Base-by-base conservation (phyloP, 1,140 invertebrate genomes). In the Brachionus manjavacas region DNA sequence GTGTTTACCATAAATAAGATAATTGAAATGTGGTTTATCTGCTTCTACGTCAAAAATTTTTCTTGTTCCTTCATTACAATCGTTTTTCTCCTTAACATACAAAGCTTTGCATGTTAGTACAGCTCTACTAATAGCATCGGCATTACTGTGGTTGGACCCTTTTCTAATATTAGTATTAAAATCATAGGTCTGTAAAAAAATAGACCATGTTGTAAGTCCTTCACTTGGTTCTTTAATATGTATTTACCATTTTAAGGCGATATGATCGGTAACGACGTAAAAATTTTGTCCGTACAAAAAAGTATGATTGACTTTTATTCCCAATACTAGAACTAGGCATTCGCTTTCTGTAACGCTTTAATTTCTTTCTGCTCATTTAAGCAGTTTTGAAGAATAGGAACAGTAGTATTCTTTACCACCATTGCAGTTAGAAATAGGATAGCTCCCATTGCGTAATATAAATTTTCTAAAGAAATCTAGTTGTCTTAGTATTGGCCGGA, bases 171-270 rank as follows among this genome's bases (percentile, higher is more conserved):
- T 12, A 23, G 84, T 85, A 20, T 85, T 72, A 20, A 84, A 84
- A 39, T 84, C 60, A 55, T 60, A 85, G 9, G 43, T 41, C 4
- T 72, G 23, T 28, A 85, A 31, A 12, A 64, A 41, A 1, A 84
- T 70, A 20, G 55, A 16, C 85, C 85, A 85, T 46, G 83, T 52
- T 3, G 83, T 74, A 55, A 92, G 83, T 52, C 90, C 68, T 52
- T 87, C 89, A 1, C 84, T 86, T 3, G 89, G 87, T 74, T 90
- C 88, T 85, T 88, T 89, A 2, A 90, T 86, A 14, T 12, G 25
- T 39, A 83, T 35, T n/a, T n/a, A n/a, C n/a, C n/a, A n/a, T n/a
- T n/a, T n/a, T n/a, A n/a, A n/a, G n/a, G n/a, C n/a, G n/a, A 49
- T 31, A 79, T 84, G 70, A 76, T 85, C 85, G 8, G 83, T 78